Percentiles rank a stretch among this genome's conserved stretches.
These are phyloP conservation scores for Bujurquina vittata DNA, from an alignment of 2,113 vertebrate genomes.

Conservation along the genomic window DNA sequence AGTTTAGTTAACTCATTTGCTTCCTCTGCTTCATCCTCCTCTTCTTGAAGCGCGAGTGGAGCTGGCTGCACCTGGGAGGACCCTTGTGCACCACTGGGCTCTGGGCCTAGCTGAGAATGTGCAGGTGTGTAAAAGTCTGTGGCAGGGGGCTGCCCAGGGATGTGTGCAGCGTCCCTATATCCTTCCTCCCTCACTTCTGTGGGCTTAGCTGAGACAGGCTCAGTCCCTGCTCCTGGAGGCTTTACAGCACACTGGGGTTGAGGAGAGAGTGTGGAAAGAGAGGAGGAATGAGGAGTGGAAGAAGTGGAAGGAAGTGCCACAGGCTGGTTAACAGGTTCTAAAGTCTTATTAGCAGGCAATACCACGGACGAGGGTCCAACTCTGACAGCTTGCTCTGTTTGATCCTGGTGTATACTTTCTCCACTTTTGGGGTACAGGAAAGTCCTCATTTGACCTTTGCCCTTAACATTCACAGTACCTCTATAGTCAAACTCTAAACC, in stretches of 20 bases:
- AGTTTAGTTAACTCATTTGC: conserved; percentile 88
- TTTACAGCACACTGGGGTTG: conserved; percentile 36
- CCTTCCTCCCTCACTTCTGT: conserved; percentile 66
- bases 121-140: conserved; percentile 58
- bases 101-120: conserved; percentile 35
- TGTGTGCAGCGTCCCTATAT: conserved; percentile 74
- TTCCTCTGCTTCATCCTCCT: conserved; percentile 76
- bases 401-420: conserved; percentile 83
- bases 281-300: conserved; percentile 32
- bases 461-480: conserved; percentile 98
- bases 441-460: conserved; percentile 99
- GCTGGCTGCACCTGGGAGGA: conserved; percentile 51
- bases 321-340: conserved; percentile 47
- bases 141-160: conserved; percentile 52
- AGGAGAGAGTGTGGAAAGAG: conserved; percentile 26
- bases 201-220: conserved; percentile 25
- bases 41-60: conserved; percentile 66
- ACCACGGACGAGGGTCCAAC: conserved; percentile 82
- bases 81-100: conserved; percentile 36
- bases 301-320: conserved; percentile 27
- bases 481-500: conserved; percentile 97
- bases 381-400: conserved; percentile 85
- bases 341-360: conserved; percentile 83
- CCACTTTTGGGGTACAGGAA: conserved; percentile 93
- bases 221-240: conserved; percentile 34